Base-by-base conservation (phyloP, 2,888 invertebrate genomes). In the Chrysotoxum bicinctum region DNA sequence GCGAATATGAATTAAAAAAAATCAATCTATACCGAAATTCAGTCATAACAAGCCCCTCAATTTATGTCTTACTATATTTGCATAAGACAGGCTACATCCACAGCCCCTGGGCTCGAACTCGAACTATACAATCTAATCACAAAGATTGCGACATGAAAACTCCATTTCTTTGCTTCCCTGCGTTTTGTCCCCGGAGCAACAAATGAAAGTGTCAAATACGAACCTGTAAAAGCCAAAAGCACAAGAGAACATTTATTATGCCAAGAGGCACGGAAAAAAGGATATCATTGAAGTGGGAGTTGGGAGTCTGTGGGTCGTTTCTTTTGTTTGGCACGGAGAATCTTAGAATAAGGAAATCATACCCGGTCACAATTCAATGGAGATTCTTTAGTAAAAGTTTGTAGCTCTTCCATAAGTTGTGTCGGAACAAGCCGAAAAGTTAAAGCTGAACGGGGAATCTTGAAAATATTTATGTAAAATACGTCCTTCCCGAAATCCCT, bases 131-230 rank as follows among this genome's bases (percentile, higher is more conserved):
- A 64, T 76, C 70, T 76, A 80, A 84, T 79, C 64, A 66, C 64
- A 68, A 37, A 45, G 69, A 72, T 16, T 66, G 75, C 54, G 72
- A 84, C 84, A 84, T 66, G 80, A 48, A 84, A 84, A 80, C 45
- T 80, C 80, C 84, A 84, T 84, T 80, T 68, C 48, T 52, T n/a
- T 8, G 14, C 64, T 74, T 16, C 54, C 32, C 32, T 54, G 30
- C 30, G 7, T 35, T 35, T 32, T 37, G 14, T 64, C 72, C 84
- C 84, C 43, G 52, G 68, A 76, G 84, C 70, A 84, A 75, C 80
- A 75, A 80, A 68, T 72, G 84, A 68, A 84, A 70, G 80, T 80
- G 84, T 60, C 75, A 75, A 84, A 84, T 75, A 80, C 75, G 80
- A 80, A 84, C 70, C 79, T 79, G 74, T 75, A 80, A 80, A 84